Evolutionary conservation across 2,888 invertebrate genomes (phyloP).

Genomic region (Drosophila parthenogenetica): DNA sequence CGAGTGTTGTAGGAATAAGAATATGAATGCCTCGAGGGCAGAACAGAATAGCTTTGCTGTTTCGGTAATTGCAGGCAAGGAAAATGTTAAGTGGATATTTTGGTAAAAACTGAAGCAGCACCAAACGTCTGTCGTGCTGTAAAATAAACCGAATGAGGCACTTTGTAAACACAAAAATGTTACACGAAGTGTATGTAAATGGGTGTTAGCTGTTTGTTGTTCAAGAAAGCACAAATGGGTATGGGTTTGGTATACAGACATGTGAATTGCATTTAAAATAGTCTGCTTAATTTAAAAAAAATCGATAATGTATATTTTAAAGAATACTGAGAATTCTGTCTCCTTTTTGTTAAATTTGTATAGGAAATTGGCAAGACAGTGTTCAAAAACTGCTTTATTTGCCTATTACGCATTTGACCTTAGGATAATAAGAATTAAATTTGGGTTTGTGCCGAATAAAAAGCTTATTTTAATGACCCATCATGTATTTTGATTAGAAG

Average conservation of each 20-base stretch:
- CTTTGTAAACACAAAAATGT: slow-evolving; percentile 22
- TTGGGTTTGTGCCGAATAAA: too few relatives aligned
- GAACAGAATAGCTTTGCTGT: slow-evolving; percentile 17
- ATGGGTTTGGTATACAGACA: neutral
- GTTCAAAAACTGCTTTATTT: too few relatives aligned
- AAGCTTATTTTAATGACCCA: too few relatives aligned
- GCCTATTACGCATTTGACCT: too few relatives aligned
- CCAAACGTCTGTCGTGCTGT: slow-evolving; percentile 11
- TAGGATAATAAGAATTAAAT: too few relatives aligned
- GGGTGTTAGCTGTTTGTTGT: slow-evolving; percentile 1
- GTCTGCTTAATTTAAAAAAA: neutral
- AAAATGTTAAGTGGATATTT: slow-evolving; percentile 44
- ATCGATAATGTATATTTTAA: neutral
- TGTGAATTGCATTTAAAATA: slow-evolving; percentile 8
- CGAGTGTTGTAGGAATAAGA: neutral
- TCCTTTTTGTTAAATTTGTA: too few relatives aligned
- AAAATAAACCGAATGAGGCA: slow-evolving; percentile 21
- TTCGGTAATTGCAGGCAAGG: slow-evolving; percentile 50
- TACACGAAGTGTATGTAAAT: slow-evolving; percentile 14
- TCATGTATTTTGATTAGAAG: too few relatives aligned
- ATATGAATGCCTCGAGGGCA: slow-evolving; percentile 8
- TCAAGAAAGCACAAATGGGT: neutral
- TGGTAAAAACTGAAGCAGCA: slow-evolving; percentile 17
- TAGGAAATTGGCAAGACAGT: too few relatives aligned
- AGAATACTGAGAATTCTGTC: too few relatives aligned